phyloP scores from a whole-genome alignment of 2,888 invertebrate genomes.

The Phalera bucephala region DNA sequence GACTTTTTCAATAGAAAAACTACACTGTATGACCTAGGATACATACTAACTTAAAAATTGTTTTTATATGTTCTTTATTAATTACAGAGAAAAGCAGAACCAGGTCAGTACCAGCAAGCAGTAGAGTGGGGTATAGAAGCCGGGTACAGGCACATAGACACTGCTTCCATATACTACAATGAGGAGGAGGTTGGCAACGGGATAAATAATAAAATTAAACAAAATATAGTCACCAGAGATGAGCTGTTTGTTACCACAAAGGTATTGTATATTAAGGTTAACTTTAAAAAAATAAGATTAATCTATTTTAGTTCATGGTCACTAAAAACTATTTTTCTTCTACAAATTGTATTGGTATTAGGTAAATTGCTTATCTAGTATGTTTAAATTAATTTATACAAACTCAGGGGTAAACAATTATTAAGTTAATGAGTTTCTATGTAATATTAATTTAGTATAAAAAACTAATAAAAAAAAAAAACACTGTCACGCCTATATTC shows the following conservation, averaged over 20 bases:
- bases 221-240: slow-evolving; percentile 70
- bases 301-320: neutral
- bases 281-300: too few species aligned
- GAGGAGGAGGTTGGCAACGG: slow-evolving; percentile 78
- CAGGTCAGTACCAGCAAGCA: slow-evolving; percentile 60
- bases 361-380: too few species aligned
- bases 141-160: slow-evolving; percentile 82
- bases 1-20: too few species aligned
- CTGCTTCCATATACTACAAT: slow-evolving; percentile 74
- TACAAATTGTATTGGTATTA: too few species aligned
- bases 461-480: too few species aligned
- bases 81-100: slow-evolving; percentile 58
- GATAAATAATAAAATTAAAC: slow-evolving; percentile 69
- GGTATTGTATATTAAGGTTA: too few species aligned
- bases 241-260: slow-evolving; percentile 82
- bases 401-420: too few species aligned
- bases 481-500: too few species aligned
- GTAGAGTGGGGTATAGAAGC: slow-evolving; percentile 75
- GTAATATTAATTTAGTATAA: too few species aligned
- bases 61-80: neutral
- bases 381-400: too few species aligned
- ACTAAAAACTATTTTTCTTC: neutral
- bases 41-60: neutral
- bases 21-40: too few species aligned
- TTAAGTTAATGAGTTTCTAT: too few species aligned